A percentile compares a stretch with the other conserved stretches of the same genome.
Conservation (phyloP, 2,113 vertebrate species). For the Panthera leo region DNA sequence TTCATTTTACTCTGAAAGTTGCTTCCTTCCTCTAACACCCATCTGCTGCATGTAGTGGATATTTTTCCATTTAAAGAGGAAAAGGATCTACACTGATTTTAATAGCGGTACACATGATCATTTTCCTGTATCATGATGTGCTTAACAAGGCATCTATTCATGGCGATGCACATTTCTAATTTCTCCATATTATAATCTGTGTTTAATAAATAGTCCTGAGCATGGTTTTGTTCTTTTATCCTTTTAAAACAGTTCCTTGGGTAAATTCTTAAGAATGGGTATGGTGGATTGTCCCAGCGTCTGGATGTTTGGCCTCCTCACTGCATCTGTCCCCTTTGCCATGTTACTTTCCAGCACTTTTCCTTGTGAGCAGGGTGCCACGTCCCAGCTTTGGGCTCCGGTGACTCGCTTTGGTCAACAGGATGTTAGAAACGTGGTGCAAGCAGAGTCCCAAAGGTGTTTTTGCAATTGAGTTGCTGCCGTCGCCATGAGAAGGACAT, state of each 20-base stretch:
- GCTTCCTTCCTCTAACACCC: not conserved
- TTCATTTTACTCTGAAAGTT: not conserved
- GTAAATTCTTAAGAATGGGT: not conserved
- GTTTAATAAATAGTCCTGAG: not conserved
- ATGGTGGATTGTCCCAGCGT: not conserved
- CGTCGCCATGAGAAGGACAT: not conserved
- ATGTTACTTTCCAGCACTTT: not conserved
- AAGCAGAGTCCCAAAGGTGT: not conserved
- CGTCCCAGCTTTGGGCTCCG: not conserved
- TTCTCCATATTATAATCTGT: not conserved
- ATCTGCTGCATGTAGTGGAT: not conserved
- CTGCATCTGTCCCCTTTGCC: not conserved
- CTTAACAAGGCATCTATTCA: not conserved
- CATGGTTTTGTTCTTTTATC: not conserved
- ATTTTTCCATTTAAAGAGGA: not conserved
- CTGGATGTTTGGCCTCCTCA: not conserved
- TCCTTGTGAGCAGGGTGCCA: not conserved
- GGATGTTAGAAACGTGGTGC: not conserved
- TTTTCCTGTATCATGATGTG: not conserved
- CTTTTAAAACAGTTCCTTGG: slow-evolving; percentile 11
- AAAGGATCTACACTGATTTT: not conserved
- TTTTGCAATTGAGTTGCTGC: not conserved
- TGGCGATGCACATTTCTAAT: not conserved
- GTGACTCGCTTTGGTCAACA: not conserved
- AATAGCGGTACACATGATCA: not conserved